Base-by-base conservation (phyloP, 1,140 invertebrate species). In the Ips nitidus region DNA sequence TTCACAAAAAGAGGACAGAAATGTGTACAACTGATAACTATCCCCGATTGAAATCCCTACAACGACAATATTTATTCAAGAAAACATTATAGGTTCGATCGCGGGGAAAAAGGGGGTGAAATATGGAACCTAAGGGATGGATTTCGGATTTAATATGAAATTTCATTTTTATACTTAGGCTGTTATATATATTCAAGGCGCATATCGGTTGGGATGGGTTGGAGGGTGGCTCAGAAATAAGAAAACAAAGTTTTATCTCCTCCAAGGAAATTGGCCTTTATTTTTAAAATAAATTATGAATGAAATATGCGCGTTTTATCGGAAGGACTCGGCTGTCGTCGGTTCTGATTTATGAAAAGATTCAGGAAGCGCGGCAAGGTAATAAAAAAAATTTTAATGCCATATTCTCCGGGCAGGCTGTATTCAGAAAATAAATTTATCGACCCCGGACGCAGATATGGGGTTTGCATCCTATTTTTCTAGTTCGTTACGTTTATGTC, bases 371-470 rank as follows among this genome's bases (percentile, higher is more conserved):
- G 58, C 57, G 59, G 36, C 3, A 43, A 53, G 66, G 69, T 66
- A 58, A 71, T 73, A 73, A 73, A 73, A 22, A 73, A 73, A 71
- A 52, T 68, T 72, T 70, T 70, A 73, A 73, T 70, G 72, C 66
- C 66, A 73, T 69, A 73, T 71, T 70, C 69, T 73, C 69, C 37
- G 68, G 41, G 64, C 69, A 62, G 69, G 66, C 62, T 73, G 69
- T 73, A 73, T 73, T 73, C 72, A 61, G 65, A 69, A 69, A 73
- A 73, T 73, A 65, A 73, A 73, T 73, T 73, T 73, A 73, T 73
- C 55, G 69, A 56, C 41, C 37, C 22, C 36, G 55, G 40, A 52
- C 61, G 67, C 60, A 70, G 69, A 73, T 70, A 69, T 69, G 64
- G 61, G 55, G 71, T 66, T 72, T 73, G 71, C 71, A 67, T 73